A percentile compares a stretch with the other conserved stretches of the same genome.
Conservation (phyloP, 2,113 vertebrate species). For the Pluvialis apricaria region DNA sequence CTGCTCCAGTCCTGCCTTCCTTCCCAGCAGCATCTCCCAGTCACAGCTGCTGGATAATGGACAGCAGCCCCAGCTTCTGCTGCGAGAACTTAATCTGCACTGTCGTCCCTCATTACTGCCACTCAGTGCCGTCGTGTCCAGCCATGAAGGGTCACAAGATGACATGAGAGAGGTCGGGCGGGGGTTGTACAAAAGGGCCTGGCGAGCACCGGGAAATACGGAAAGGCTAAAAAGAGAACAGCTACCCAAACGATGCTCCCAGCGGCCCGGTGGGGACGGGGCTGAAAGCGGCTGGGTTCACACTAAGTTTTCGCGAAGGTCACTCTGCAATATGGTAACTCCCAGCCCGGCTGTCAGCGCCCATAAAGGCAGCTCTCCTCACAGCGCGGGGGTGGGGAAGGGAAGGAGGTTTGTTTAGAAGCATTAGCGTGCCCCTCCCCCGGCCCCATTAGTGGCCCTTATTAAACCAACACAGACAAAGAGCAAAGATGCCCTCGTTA, state of each 20-base stretch:
- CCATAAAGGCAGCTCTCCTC: constrained; percentile 63
- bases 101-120: constrained; percentile 29
- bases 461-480: constrained; percentile 85
- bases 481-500: constrained; percentile 78
- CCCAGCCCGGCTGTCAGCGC: constrained; percentile 59
- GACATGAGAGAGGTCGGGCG: constrained; percentile 32
- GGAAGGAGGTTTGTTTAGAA: constrained; percentile 78
- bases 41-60: neutral
- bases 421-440: constrained; percentile 77
- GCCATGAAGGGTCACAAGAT: constrained; percentile 31
- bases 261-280: constrained; percentile 7
- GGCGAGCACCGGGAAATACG: neutral
- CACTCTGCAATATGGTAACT: constrained; percentile 68
- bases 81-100: neutral
- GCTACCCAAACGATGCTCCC: constrained; percentile 13
- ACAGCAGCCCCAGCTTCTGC: neutral
- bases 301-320: constrained; percentile 67
- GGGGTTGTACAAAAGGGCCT: neutral
- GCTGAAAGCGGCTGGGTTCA: constrained; percentile 47
- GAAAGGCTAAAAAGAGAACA: constrained; percentile 21
- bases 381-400: constrained; percentile 40
- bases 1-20: neutral
- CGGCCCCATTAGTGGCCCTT: constrained; percentile 80
- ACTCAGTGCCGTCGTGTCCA: constrained; percentile 43
- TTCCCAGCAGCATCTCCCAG: constrained; percentile 4